These are phyloP conservation scores for Protaetia brevitarsis DNA, from an alignment of 1,140 invertebrate species.

Conservation along the genomic window DNA sequence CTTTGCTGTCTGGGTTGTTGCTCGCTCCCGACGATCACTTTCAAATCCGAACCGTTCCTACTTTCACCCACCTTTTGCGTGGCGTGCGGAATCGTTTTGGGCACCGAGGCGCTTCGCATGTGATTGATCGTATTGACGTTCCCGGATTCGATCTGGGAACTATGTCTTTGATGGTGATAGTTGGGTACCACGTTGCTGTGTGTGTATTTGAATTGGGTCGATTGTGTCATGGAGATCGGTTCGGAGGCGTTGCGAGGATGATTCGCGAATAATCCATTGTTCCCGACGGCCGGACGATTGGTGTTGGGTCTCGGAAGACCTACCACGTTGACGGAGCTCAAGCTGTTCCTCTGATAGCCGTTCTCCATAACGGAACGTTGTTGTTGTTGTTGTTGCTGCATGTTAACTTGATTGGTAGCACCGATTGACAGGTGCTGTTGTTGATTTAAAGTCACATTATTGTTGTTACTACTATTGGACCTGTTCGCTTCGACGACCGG, in stretches of 20 bases:
- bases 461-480: no score
- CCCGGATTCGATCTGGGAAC: constrained; percentile 26
- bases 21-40: constrained; percentile 10
- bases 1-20: constrained; percentile 15
- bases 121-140: constrained; percentile 32
- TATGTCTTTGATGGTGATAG: constrained; percentile 27
- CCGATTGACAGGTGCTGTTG: constrained; percentile 13
- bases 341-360: constrained; percentile 23
- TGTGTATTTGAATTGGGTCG: constrained; percentile 19
- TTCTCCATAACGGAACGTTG: constrained; percentile 9
- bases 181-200: constrained; percentile 27
- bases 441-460: constrained; percentile 16
- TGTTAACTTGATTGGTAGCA: neutral
- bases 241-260: constrained; percentile 39
- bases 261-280: constrained; percentile 29
- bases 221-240: constrained; percentile 25
- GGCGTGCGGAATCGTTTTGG: constrained; percentile 32
- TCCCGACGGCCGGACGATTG: constrained; percentile 26
- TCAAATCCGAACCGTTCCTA: constrained; percentile 11
- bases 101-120: constrained; percentile 38
- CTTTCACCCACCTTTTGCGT: constrained; percentile 18
- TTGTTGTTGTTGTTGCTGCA: neutral
- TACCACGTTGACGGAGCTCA: constrained; percentile 42
- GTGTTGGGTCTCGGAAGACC: constrained; percentile 37
- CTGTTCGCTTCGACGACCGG: neutral